A percentile compares a stretch with the other conserved stretches of the same genome.
Conservation (phyloP, 2,797 vertebrate genomes). For the Macropodus opercularis region DNA sequence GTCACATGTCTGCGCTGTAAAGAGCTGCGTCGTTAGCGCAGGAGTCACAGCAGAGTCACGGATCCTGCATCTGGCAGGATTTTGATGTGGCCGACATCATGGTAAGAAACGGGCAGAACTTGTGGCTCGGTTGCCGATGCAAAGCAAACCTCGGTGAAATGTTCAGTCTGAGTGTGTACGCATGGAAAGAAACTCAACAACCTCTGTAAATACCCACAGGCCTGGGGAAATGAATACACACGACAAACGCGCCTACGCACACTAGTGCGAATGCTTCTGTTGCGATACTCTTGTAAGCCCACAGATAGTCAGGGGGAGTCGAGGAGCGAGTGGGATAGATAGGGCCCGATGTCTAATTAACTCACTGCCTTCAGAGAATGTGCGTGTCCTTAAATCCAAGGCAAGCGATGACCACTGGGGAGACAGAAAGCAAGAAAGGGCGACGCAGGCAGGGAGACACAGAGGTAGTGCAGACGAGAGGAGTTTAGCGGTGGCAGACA, state of each 20-base stretch:
- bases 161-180: slow-evolving; percentile 10
- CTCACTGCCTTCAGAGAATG: slow-evolving; percentile 61
- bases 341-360: slow-evolving; percentile 66
- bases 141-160: background rate
- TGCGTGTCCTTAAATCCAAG: slow-evolving; percentile 58
- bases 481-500: background rate
- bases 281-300: slow-evolving; percentile 36
- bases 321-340: slow-evolving; percentile 46
- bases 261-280: slow-evolving; percentile 27
- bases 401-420: slow-evolving; percentile 63
- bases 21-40: slow-evolving; percentile 60
- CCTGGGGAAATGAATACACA: slow-evolving; percentile 6
- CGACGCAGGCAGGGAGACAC: no score
- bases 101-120: slow-evolving; percentile 11
- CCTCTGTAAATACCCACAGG: slow-evolving; percentile 31
- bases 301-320: slow-evolving; percentile 38
- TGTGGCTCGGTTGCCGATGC: background rate
- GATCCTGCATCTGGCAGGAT: slow-evolving; percentile 50
- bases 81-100: slow-evolving; percentile 44
- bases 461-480: background rate
- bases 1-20: slow-evolving; percentile 55
- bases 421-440: background rate
- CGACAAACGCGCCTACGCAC: slow-evolving; percentile 23
- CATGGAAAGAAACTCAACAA: slow-evolving; percentile 21
- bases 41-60: slow-evolving; percentile 52